These are phyloP conservation scores for Buphagus erythrorhynchus DNA, from an alignment of 2,797 vertebrate genomes.

Conservation along the genomic window DNA sequence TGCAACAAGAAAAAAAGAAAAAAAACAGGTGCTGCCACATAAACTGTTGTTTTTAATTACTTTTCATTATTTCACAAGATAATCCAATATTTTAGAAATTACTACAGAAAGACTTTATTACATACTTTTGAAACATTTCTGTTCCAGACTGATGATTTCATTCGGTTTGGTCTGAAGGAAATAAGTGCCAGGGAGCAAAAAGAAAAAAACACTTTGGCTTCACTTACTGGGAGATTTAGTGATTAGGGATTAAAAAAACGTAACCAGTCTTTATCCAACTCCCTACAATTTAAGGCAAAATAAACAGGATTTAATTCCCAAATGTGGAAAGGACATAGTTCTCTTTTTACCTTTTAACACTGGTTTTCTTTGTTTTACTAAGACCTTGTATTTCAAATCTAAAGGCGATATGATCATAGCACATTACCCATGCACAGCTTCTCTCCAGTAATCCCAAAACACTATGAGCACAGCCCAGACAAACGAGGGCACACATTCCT, in stretches of 20 bases:
- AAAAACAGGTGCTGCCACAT: background rate
- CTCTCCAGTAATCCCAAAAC: background rate
- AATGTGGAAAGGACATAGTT: background rate
- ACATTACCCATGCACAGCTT: background rate
- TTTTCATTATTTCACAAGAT: background rate
- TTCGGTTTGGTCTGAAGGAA: background rate
- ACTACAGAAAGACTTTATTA: background rate
- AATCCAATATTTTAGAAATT: background rate
- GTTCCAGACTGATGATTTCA: background rate
- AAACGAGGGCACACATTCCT: background rate
- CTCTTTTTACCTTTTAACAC: background rate
- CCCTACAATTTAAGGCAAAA: background rate
- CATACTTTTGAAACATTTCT: background rate
- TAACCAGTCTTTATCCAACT: background rate
- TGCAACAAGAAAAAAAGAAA: background rate
- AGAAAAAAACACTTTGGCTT: background rate
- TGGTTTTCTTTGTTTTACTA: background rate
- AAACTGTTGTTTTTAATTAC: background rate
- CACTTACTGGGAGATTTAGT: background rate
- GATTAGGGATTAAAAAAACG: background rate
- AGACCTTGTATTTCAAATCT: background rate
- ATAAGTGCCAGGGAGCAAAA: background rate
- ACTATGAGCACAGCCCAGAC: background rate
- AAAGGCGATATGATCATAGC: fast-evolving
- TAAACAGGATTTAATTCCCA: background rate